A percentile compares a stretch with the other conserved stretches of the same genome.
phyloP scores from a whole-genome alignment of 2,113 vertebrate species.

The Cavia porcellus region DNA sequence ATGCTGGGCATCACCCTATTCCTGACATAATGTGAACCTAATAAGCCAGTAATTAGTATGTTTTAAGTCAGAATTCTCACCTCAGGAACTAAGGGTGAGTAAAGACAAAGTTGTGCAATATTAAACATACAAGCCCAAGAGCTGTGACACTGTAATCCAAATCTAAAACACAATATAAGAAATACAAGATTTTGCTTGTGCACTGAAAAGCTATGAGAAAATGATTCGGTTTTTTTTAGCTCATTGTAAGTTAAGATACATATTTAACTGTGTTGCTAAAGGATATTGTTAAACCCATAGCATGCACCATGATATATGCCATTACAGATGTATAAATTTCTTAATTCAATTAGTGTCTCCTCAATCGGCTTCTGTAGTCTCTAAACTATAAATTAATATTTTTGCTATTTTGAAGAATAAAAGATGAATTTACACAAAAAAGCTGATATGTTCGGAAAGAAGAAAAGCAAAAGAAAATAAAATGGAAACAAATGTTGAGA shows the following conservation, averaged over 20 bases:
- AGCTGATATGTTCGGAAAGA: neutral
- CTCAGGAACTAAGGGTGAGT: conserved; percentile 86
- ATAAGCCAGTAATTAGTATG: conserved; percentile 90
- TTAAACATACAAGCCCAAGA: conserved; percentile 77
- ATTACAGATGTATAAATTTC: neutral
- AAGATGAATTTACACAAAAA: neutral
- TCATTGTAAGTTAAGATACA: neutral
- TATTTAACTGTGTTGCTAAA: neutral
- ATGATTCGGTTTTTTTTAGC: neutral
- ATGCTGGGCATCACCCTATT: conserved; percentile 86
- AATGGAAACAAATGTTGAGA: neutral
- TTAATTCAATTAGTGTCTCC: neutral
- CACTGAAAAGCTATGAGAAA: conserved; percentile 38
- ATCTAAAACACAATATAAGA: conserved; percentile 40
- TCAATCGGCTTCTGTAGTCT: neutral
- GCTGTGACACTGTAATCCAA: conserved; percentile 54
- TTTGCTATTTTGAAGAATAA: neutral
- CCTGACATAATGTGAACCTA: conserved; percentile 88
- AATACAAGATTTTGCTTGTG: conserved; percentile 57
- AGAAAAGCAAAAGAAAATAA: neutral
- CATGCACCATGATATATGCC: neutral
- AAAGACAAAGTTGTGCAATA: conserved; percentile 82
- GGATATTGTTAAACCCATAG: neutral
- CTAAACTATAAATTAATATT: neutral
- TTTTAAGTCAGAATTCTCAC: conserved; percentile 88